Percentiles rank a stretch among this genome's conserved stretches.
Evolutionary conservation across 2,888 invertebrate species (phyloP).

Genomic region (Drosophila dives): DNA sequence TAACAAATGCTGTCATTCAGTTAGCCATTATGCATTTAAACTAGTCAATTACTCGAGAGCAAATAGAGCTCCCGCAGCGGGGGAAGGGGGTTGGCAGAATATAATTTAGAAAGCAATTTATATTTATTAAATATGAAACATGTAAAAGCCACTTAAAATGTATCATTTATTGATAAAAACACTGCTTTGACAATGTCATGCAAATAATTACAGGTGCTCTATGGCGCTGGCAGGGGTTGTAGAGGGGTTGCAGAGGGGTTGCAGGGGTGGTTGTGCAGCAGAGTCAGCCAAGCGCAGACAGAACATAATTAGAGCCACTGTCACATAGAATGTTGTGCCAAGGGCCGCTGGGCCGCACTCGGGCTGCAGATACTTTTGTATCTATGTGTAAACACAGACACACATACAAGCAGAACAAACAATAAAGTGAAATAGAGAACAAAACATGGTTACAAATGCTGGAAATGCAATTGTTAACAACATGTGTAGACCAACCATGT

Average conservation of each 20-base stretch:
- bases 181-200: conserved; percentile 29
- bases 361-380: conserved; percentile 60
- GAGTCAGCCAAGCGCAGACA: conserved; percentile 66
- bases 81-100: neutral
- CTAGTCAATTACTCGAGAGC: conserved; percentile 41
- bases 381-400: conserved; percentile 40
- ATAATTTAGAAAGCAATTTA: conserved; percentile 7
- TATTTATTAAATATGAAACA: conserved; percentile 32
- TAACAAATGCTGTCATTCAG: too few species aligned
- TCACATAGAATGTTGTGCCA: conserved; percentile 33
- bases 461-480: conserved; percentile 63
- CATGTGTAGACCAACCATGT: conserved; percentile 65
- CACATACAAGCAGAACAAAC: conserved; percentile 1
- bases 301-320: conserved; percentile 67
- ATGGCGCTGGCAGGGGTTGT: conserved; percentile 1
- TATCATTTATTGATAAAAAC: conserved; percentile 50
- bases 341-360: conserved; percentile 6
- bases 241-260: neutral
- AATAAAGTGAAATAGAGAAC: conserved; percentile 14
- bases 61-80: neutral
- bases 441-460: conserved; percentile 16
- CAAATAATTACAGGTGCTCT: conserved; percentile 54
- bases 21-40: conserved; percentile 27
- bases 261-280: conserved; percentile 17
- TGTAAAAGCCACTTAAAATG: conserved; percentile 47